Conservation (phyloP, 2,113 vertebrate species). For the Rattus rattus region DNA sequence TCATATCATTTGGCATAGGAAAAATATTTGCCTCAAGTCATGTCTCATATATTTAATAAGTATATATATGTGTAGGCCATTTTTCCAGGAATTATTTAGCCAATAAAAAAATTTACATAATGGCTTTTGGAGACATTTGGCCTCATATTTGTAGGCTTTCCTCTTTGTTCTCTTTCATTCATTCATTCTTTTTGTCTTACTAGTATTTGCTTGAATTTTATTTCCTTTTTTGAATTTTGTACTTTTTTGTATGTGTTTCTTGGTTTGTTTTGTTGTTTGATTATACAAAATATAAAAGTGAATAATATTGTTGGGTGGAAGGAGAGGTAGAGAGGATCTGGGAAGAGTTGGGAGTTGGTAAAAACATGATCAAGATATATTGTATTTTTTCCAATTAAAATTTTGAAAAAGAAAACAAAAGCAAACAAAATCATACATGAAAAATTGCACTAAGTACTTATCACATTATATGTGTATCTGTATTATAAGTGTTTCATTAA, state of each 20-base stretch:
- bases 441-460: background rate
- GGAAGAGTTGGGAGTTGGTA: background rate
- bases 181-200: background rate
- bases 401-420: background rate
- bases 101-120: background rate
- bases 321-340: too few species aligned
- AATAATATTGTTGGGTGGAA: background rate
- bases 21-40: background rate
- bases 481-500: background rate
- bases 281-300: background rate
- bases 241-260: background rate
- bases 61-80: background rate
- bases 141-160: too few species aligned
- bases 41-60: background rate
- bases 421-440: background rate
- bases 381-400: background rate
- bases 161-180: too few species aligned
- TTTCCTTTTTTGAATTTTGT: background rate
- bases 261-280: background rate
- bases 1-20: background rate
- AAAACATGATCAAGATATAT: background rate
- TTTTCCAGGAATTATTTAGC: background rate
- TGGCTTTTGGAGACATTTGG: background rate
- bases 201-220: background rate
- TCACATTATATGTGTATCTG: background rate